Conservation (phyloP, 53 echinoderm and acorn worm species). For the Luidia sarsii region DNA sequence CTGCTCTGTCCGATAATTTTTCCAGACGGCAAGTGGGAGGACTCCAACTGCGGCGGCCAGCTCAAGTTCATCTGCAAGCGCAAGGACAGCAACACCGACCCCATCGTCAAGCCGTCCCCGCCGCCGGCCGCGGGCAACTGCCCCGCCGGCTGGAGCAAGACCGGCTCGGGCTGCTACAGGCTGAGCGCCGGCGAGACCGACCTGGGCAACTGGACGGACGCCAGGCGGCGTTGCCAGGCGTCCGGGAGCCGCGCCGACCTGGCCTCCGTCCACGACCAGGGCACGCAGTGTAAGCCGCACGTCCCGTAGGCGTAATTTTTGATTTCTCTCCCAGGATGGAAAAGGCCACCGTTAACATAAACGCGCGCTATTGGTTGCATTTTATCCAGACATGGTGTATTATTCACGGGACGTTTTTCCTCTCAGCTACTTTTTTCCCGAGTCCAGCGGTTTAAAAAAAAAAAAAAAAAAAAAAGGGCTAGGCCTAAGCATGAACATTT, state of each 20-base stretch:
- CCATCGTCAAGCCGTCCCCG: slow-evolving; percentile 38
- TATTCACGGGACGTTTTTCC: too few relatives aligned
- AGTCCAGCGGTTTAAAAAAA: too few relatives aligned
- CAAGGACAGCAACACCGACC: slow-evolving; percentile 12
- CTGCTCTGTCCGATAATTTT: too few relatives aligned
- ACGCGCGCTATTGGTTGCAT: too few relatives aligned
- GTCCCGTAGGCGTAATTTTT: too few relatives aligned
- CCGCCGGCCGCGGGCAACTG: slow-evolving; percentile 60
- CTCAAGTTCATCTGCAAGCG: slow-evolving; percentile 67
- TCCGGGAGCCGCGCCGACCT: slow-evolving; percentile 50
- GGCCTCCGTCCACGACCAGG: slow-evolving; percentile 68
- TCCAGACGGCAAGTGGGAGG: slow-evolving; percentile 70
- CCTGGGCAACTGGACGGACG: slow-evolving; percentile 64
- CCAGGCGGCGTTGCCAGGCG: slow-evolving; percentile 54
- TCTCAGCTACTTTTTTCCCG: too few relatives aligned
- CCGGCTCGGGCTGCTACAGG: slow-evolving; percentile 62
- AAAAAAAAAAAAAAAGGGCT: too few relatives aligned
- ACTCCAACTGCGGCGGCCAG: slow-evolving; percentile 60
- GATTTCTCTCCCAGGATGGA: too few relatives aligned
- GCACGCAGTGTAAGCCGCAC: slow-evolving; percentile 75
- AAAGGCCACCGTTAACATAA: too few relatives aligned
- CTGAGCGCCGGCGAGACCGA: slow-evolving; percentile 46
- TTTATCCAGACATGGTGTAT: too few relatives aligned
- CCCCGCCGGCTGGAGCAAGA: slow-evolving; percentile 55
- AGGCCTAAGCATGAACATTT: too few relatives aligned